phyloP scores from a whole-genome alignment of 2,113 vertebrate species.

The Chelonoidis abingdonii region DNA sequence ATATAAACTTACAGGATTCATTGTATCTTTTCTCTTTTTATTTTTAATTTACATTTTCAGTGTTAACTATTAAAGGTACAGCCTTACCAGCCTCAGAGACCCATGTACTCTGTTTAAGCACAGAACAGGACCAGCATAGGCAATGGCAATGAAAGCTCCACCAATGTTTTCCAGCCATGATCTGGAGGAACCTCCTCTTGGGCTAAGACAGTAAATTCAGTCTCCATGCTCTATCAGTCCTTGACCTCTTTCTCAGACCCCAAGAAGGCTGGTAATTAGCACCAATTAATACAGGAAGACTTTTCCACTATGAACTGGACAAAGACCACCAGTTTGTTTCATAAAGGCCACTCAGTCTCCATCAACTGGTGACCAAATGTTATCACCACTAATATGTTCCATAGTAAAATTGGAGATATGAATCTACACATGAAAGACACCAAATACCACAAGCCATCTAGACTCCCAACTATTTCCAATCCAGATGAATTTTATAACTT shows the following conservation, averaged over 20 bases:
- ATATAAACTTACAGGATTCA: too few species aligned
- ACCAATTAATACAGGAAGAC: not conserved
- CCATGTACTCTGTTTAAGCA: not conserved
- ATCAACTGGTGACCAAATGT: not conserved
- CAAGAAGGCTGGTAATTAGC: not conserved
- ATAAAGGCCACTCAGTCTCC: not conserved
- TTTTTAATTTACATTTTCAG: not conserved
- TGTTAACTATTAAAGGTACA: not conserved
- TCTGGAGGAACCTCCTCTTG: not conserved
- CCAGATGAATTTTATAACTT: not conserved
- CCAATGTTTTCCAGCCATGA: not conserved
- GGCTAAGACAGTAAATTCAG: not conserved
- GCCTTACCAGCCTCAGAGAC: fast-evolving
- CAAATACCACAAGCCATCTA: fast-evolving
- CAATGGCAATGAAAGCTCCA: not conserved
- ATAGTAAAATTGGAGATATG: not conserved
- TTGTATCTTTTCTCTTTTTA: not conserved
- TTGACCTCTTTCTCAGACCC: not conserved
- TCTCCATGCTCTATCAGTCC: not conserved
- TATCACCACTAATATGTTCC: fast-evolving
- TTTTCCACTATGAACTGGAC: not conserved
- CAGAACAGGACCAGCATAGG: not conserved
- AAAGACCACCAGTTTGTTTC: not conserved
- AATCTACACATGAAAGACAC: not conserved
- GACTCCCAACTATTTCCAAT: not conserved